A percentile compares a stretch with the other conserved stretches of the same genome.
These are phyloP conservation scores for Cotesia chilonis DNA, from an alignment of 1,140 invertebrate genomes.

Conservation along the genomic window DNA sequence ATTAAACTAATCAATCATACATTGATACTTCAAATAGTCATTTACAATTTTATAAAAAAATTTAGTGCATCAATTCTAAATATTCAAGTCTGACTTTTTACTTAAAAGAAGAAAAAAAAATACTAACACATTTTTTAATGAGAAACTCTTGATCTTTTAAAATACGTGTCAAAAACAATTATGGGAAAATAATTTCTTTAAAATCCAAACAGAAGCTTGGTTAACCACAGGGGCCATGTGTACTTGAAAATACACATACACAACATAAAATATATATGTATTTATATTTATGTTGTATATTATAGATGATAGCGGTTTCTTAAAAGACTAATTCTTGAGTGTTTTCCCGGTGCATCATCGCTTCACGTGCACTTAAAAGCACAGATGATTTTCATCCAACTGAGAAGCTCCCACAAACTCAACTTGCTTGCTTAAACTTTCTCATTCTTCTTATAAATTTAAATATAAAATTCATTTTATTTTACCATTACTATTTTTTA, in stretches of 20 bases:
- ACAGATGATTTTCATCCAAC: constrained; percentile 19
- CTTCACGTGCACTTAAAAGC: constrained; percentile 27
- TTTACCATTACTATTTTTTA: too few relatives aligned
- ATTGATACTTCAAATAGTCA: too few relatives aligned
- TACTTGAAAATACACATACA: constrained; percentile 8
- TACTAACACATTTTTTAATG: too few relatives aligned
- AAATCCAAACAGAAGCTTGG: not conserved
- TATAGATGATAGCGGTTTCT: constrained; percentile 56
- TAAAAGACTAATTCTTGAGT: constrained; percentile 51
- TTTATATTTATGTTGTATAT: not conserved
- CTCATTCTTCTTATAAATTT: not conserved
- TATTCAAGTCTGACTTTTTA: too few relatives aligned
- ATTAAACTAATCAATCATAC: too few relatives aligned
- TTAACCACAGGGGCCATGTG: constrained; percentile 54
- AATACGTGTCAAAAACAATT: constrained; percentile 3
- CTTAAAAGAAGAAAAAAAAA: too few relatives aligned
- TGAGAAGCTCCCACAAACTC: not conserved
- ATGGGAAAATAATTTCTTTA: too few relatives aligned
- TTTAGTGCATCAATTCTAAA: too few relatives aligned
- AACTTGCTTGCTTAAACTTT: not conserved
- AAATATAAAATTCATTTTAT: not conserved
- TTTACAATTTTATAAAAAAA: too few relatives aligned
- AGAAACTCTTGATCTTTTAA: constrained; percentile 8
- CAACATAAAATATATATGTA: not conserved
- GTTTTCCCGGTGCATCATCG: constrained; percentile 36